A percentile compares a stretch with the other conserved stretches of the same genome.
Conservation (phyloP, 1,140 invertebrate species). For the Pseudomyrmex sp. region DNA sequence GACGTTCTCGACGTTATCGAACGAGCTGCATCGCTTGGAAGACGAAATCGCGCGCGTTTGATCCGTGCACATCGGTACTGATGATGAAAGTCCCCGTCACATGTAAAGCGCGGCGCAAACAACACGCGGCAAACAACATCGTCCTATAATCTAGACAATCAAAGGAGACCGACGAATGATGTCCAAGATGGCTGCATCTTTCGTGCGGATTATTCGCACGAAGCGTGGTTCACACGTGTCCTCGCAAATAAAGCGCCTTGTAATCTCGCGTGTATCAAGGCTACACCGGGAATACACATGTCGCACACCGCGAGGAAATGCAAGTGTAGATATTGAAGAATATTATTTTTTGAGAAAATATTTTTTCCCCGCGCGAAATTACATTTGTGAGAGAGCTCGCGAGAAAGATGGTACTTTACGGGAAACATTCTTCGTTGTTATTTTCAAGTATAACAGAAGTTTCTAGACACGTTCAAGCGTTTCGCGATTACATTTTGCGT, state of each 20-base stretch:
- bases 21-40: conserved; percentile 27
- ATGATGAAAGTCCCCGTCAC: conserved; percentile 23
- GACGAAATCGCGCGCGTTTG: conserved; percentile 29
- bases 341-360: conserved; percentile 49
- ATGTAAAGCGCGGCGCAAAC: conserved; percentile 17
- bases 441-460: conserved; percentile 10
- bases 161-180: conserved; percentile 27
- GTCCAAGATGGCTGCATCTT: conserved; percentile 32
- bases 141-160: conserved; percentile 61
- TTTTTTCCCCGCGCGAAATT: conserved; percentile 10
- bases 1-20: not conserved
- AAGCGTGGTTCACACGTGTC: not conserved
- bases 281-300: conserved; percentile 15
- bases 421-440: conserved; percentile 2
- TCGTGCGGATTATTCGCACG: not conserved
- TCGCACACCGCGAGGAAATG: not conserved
- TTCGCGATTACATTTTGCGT: not conserved
- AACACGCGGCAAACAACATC: conserved; percentile 34
- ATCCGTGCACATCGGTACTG: conserved; percentile 28
- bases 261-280: conserved; percentile 55
- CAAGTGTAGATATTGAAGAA: not conserved
- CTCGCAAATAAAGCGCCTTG: conserved; percentile 46
- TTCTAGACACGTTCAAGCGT: not conserved
- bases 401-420: not conserved
- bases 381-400: not conserved